Conservation (phyloP, 2,113 vertebrate species). For the Syngnathus scovelli region DNA sequence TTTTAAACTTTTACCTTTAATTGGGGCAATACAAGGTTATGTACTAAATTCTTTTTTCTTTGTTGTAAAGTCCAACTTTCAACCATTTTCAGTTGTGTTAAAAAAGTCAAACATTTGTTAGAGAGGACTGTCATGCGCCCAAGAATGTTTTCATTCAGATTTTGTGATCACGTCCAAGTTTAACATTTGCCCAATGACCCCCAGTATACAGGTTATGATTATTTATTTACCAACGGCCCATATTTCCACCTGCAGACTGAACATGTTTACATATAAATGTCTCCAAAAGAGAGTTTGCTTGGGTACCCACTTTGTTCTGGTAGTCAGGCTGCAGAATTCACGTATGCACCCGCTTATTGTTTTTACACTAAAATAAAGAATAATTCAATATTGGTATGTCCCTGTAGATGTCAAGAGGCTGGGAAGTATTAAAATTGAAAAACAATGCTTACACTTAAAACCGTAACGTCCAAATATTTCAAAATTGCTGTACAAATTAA, state of each 20-base stretch:
- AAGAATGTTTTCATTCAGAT: not conserved
- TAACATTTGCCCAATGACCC: slow-evolving; percentile 37
- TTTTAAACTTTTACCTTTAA: too few species aligned
- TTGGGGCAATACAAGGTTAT: too few species aligned
- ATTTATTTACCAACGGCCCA: slow-evolving; percentile 57
- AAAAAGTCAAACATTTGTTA: not conserved
- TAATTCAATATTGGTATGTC: not conserved
- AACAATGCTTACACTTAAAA: not conserved
- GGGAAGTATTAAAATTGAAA: too few species aligned
- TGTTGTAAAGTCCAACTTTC: too few species aligned
- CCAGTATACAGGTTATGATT: slow-evolving; percentile 14
- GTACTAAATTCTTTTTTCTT: too few species aligned
- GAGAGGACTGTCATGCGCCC: not conserved
- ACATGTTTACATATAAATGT: slow-evolving; percentile 66
- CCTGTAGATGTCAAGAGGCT: not conserved
- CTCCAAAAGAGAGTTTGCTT: slow-evolving; percentile 42
- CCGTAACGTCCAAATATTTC: not conserved
- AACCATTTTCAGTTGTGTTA: too few species aligned
- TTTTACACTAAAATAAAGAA: not conserved
- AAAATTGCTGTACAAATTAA: too few species aligned
- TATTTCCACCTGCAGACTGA: slow-evolving; percentile 64
- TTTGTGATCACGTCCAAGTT: slow-evolving; percentile 31
- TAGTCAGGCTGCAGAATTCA: slow-evolving; percentile 13
- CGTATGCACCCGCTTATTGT: slow-evolving; percentile 20
- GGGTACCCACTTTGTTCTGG: slow-evolving; percentile 9